Evolutionary conservation across 2,888 invertebrate species (phyloP).

Genomic region (Eupithecia subumbrata): DNA sequence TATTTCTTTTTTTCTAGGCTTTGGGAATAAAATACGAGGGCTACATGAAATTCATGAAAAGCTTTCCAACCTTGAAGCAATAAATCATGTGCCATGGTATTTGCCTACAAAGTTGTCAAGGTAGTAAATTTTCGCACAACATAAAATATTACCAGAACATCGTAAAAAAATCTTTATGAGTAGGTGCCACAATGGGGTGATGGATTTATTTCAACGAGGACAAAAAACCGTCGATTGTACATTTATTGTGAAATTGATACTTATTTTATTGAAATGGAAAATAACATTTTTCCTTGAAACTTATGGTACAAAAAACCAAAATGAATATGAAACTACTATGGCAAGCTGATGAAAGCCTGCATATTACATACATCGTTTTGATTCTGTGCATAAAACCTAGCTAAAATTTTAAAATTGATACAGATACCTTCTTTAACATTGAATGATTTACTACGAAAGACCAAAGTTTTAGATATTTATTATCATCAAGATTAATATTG

Average conservation of each 20-base stretch:
- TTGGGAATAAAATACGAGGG: neutral
- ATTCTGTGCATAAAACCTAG: too few relatives aligned
- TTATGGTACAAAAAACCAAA: neutral
- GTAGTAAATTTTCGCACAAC: conserved; percentile 58
- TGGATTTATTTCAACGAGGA: conserved; percentile 57
- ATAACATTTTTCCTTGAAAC: too few relatives aligned
- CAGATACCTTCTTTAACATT: too few relatives aligned
- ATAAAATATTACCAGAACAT: conserved; percentile 64
- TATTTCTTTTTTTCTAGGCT: neutral
- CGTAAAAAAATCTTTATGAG: conserved; percentile 68
- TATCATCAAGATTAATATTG: too few relatives aligned
- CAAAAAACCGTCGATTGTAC: conserved; percentile 30
- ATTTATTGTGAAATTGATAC: neutral
- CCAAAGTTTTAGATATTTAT: too few relatives aligned
- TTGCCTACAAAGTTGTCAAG: conserved; percentile 33
- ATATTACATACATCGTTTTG: too few relatives aligned
- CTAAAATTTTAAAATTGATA: too few relatives aligned
- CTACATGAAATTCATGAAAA: neutral
- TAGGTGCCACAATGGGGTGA: conserved; percentile 55
- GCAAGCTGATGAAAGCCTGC: too few relatives aligned
- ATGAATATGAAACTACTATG: neutral
- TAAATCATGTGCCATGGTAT: conserved; percentile 30
- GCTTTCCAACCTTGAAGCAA: neutral
- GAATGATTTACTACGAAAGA: too few relatives aligned
- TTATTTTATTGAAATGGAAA: neutral